A percentile compares a stretch with the other conserved stretches of the same genome.
These are phyloP conservation scores for Hydrolagus colliei DNA, from an alignment of 2,797 vertebrate genomes.

Conservation along the genomic window DNA sequence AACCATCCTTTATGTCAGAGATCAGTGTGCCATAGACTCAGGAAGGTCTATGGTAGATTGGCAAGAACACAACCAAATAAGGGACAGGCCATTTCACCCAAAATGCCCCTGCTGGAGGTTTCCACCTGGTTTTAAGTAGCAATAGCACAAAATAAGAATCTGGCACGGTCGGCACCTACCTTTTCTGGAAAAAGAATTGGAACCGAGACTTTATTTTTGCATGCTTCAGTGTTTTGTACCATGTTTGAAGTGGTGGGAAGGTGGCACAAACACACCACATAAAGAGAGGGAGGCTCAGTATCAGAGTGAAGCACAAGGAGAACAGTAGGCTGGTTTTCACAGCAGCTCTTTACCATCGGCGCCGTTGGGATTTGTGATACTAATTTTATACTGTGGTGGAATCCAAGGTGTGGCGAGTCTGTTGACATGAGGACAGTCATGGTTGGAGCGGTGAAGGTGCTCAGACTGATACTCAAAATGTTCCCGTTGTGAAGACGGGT, in stretches of 20 bases:
- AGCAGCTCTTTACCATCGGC: background rate
- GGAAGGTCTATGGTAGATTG: no score
- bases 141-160: background rate
- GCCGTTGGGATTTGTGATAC: slow-evolving; percentile 2
- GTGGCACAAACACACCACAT: background rate
- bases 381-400: slow-evolving; percentile 15
- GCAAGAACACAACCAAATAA: no score
- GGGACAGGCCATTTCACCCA: no score
- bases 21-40: no score
- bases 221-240: background rate
- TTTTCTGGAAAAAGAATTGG: background rate
- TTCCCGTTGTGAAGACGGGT: background rate
- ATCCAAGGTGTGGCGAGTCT: background rate
- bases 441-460: background rate
- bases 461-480: background rate
- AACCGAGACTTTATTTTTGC: background rate
- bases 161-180: no score
- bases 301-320: background rate
- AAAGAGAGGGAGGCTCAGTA: slow-evolving; percentile 8
- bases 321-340: background rate
- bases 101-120: no score
- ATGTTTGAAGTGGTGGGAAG: background rate
- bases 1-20: no score
- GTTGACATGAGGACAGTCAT: background rate
- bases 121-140: background rate